Conservation (phyloP, 1,140 invertebrate genomes). For the Steinernema khuongi region DNA sequence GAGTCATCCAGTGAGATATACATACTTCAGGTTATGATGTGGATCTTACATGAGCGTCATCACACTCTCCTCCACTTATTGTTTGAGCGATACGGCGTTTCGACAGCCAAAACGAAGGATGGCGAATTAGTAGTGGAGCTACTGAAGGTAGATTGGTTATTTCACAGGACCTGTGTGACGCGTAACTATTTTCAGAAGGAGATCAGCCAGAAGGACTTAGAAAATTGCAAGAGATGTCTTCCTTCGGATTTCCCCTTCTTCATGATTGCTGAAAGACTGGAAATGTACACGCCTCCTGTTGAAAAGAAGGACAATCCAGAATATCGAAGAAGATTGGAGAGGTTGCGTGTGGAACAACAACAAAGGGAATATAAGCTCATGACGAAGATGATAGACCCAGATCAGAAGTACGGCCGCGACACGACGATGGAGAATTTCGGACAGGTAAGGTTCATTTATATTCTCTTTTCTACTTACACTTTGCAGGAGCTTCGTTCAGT, state of each 20-base stretch:
- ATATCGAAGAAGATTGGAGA: slow-evolving; percentile 14
- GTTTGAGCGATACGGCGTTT: too few relatives aligned
- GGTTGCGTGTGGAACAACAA: slow-evolving; percentile 40
- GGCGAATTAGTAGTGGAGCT: too few relatives aligned
- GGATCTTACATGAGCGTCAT: too few relatives aligned
- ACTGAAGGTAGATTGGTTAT: too few relatives aligned
- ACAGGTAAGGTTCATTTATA: slow-evolving; percentile 22
- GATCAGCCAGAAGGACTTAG: too few relatives aligned
- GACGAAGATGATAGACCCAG: slow-evolving; percentile 42
- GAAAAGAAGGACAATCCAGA: neutral
- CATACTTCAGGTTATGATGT: too few relatives aligned
- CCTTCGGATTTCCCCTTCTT: neutral
- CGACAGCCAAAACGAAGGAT: too few relatives aligned
- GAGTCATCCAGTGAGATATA: too few relatives aligned
- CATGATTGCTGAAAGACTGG: neutral
- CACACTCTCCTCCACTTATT: too few relatives aligned
- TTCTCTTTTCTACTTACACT: slow-evolving; percentile 28
- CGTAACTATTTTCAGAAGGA: too few relatives aligned
- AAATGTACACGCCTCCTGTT: neutral
- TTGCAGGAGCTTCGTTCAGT: slow-evolving; percentile 58
- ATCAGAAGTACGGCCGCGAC: slow-evolving; percentile 37
- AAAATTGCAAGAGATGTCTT: too few relatives aligned
- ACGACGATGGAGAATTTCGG: slow-evolving; percentile 40
- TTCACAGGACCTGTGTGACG: too few relatives aligned
- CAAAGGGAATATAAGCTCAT: slow-evolving; percentile 45